Percentiles rank a stretch among this genome's conserved stretches.
Evolutionary conservation across 2,113 vertebrate genomes (phyloP).

Genomic region (Pao palembangensis): DNA sequence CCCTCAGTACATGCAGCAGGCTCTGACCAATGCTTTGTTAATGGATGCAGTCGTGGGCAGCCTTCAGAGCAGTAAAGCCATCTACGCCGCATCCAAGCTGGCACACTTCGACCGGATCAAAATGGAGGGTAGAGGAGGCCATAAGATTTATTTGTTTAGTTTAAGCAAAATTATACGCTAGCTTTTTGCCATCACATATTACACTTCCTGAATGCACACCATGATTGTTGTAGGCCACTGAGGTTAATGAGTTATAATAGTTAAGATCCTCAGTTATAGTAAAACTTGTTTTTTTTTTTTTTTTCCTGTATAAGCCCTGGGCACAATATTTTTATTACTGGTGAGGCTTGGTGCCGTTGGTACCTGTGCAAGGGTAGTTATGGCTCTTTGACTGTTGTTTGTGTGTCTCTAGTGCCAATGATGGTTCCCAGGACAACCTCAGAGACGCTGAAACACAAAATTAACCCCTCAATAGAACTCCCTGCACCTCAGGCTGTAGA

Average conservation of each 20-base stretch:
- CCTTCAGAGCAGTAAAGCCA: slow-evolving; percentile 83
- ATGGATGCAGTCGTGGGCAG: slow-evolving; percentile 96
- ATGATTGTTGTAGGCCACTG: too few species aligned
- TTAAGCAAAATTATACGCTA: too few species aligned
- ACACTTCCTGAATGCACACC: too few species aligned
- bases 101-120: slow-evolving; percentile 89
- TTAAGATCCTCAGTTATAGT: too few species aligned
- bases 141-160: not conserved
- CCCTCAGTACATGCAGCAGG: slow-evolving; percentile 93
- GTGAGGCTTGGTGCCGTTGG: not conserved
- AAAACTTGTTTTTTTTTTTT: not conserved
- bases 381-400: slow-evolving; percentile 9
- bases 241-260: too few species aligned
- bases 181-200: too few species aligned
- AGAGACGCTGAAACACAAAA: slow-evolving; percentile 93
- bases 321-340: too few species aligned
- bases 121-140: slow-evolving; percentile 77
- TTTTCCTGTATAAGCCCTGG: too few species aligned
- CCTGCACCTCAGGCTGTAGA: slow-evolving; percentile 82
- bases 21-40: slow-evolving; percentile 88
- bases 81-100: slow-evolving; percentile 90
- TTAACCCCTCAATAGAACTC: slow-evolving; percentile 89
- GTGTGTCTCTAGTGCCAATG: slow-evolving; percentile 77
- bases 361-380: slow-evolving; percentile 4
- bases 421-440: slow-evolving; percentile 88